phyloP scores from a whole-genome alignment of 2,797 vertebrate species.

The Sebastes itinus region DNA sequence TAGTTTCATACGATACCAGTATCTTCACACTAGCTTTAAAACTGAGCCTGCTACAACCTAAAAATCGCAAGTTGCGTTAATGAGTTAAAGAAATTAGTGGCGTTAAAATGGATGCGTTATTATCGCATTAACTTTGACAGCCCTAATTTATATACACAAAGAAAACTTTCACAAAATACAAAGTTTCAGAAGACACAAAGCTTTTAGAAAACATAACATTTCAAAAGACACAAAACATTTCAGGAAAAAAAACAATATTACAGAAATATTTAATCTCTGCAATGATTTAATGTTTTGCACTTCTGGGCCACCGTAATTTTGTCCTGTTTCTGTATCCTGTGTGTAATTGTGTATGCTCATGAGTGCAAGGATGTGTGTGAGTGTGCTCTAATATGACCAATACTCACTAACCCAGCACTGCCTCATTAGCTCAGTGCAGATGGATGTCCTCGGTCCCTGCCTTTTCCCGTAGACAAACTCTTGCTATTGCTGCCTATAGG shows the following conservation, averaged over 20 bases:
- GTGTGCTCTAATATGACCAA: conserved; percentile 27
- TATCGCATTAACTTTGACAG: no score
- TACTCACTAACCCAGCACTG: conserved; percentile 19
- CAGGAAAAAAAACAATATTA: not conserved
- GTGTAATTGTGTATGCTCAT: not conserved
- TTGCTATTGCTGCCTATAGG: conserved; percentile 28
- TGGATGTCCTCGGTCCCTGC: conserved; percentile 36
- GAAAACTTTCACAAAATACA: not conserved
- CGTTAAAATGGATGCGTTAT: no score
- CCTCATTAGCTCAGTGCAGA: conserved; percentile 61
- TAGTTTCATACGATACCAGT: no score
- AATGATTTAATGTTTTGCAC: not conserved
- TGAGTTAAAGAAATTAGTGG: no score
- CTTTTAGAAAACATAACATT: no score
- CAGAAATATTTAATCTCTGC: not conserved
- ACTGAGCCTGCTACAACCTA: no score
- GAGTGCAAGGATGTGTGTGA: not conserved
- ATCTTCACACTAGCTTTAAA: no score
- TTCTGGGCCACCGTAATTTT: not conserved
- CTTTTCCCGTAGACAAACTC: conserved; percentile 48
- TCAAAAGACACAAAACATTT: not conserved
- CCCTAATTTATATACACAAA: not conserved
- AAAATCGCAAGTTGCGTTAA: no score
- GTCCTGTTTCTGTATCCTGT: not conserved
- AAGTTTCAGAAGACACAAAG: not conserved